A percentile compares a stretch with the other conserved stretches of the same genome.
Conservation (phyloP, 2,797 vertebrate species). For the Tokudaia tokunoshimensis region DNA sequence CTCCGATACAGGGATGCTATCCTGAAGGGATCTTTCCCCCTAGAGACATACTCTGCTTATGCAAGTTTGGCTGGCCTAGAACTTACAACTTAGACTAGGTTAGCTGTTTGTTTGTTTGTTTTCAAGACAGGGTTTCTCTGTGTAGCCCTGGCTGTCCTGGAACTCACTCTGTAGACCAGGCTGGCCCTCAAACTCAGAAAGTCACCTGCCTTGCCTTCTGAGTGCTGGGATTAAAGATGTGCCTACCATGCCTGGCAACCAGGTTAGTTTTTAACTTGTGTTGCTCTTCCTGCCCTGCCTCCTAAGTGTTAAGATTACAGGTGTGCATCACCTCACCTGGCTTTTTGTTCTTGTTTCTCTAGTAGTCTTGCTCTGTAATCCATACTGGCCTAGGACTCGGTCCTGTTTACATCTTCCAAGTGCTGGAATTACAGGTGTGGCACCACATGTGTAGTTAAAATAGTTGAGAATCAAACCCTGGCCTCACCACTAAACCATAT, state of each 20-base stretch:
- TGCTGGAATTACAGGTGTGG: neutral
- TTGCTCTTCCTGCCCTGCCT: neutral
- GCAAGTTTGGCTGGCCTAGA: neutral
- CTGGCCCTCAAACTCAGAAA: neutral
- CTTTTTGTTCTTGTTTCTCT: neutral
- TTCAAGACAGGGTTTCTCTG: neutral
- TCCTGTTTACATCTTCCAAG: neutral
- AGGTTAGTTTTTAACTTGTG: neutral
- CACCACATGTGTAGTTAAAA: neutral
- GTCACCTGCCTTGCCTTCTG: neutral
- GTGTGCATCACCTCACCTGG: neutral
- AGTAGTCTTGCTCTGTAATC: neutral
- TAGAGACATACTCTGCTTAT: no score
- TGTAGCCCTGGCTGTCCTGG: neutral
- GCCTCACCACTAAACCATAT: neutral
- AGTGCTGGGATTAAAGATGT: neutral
- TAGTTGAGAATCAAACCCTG: neutral
- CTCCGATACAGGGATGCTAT: neutral
- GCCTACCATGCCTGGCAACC: neutral
- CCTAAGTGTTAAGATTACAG: neutral
- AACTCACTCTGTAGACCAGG: neutral
- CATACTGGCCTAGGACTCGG: neutral
- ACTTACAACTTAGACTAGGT: neutral
- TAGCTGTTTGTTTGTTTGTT: neutral
- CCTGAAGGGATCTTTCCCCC: no score